These are phyloP conservation scores for Pinctada fucata DNA, from an alignment of 2,888 invertebrate species.

Conservation along the genomic window DNA sequence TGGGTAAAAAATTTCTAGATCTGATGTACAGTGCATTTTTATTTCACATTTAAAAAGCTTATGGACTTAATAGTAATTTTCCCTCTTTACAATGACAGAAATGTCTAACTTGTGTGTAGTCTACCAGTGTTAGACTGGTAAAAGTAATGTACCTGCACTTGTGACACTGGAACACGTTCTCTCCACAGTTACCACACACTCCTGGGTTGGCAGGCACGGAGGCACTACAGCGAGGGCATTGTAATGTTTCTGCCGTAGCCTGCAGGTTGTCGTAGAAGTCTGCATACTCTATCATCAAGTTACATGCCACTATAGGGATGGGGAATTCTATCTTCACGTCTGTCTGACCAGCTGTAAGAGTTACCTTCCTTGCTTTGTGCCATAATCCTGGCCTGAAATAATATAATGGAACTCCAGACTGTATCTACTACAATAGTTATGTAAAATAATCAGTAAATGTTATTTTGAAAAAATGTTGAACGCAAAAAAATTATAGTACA, in stretches of 20 bases:
- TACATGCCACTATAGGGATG: conserved; percentile 96
- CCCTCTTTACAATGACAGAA: too few species aligned
- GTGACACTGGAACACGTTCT: conserved; percentile 99
- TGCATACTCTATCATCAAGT: conserved; percentile 98
- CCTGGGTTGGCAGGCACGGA: conserved; percentile 98
- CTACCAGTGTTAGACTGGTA: too few species aligned
- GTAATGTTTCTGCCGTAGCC: conserved; percentile 93
- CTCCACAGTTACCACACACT: conserved; percentile 97
- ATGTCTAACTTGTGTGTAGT: too few species aligned
- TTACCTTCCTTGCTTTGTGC: conserved; percentile 97
- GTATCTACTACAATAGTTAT: neutral
- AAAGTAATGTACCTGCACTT: conserved; percentile 86
- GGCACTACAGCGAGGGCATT: conserved; percentile 96
- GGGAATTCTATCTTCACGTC: conserved; percentile 96
- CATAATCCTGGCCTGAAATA: conserved; percentile 82
- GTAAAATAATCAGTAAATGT: neutral
- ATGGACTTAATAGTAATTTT: too few species aligned
- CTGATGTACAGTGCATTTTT: too few species aligned
- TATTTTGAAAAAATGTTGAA: too few species aligned
- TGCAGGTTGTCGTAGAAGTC: conserved; percentile 94
- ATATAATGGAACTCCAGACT: neutral
- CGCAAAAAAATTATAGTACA: too few species aligned
- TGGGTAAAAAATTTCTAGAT: too few species aligned
- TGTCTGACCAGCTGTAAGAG: conserved; percentile 92
- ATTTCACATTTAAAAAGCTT: too few species aligned